phyloP scores from a whole-genome alignment of 2,888 invertebrate genomes.

The Scaptomyza flava region DNA sequence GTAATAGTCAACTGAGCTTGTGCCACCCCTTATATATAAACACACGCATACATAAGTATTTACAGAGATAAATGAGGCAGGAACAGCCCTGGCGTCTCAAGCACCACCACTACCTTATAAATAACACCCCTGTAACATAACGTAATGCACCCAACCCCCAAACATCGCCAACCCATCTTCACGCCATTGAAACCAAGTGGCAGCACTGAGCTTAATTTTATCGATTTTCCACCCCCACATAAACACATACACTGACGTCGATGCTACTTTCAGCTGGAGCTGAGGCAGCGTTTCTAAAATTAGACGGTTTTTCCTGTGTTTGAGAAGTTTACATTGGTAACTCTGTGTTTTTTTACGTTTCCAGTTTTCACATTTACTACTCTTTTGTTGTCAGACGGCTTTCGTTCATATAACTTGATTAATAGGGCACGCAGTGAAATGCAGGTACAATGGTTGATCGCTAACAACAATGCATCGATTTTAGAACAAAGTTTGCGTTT shows the following conservation, averaged over 20 bases:
- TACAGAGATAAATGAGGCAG: constrained; percentile 19
- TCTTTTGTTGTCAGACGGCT: constrained; percentile 36
- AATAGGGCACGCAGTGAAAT: constrained; percentile 41
- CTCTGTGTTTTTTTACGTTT: constrained; percentile 3
- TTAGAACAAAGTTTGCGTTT: not conserved
- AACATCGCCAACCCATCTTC: not conserved
- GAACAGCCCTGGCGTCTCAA: constrained; percentile 18
- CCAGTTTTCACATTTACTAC: constrained; percentile 8
- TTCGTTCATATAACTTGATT: constrained; percentile 55
- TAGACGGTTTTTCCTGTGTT: constrained; percentile 49
- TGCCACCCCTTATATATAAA: constrained; percentile 37
- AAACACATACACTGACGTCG: constrained; percentile 12
- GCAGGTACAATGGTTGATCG: constrained; percentile 9
- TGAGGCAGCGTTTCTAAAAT: constrained; percentile 51
- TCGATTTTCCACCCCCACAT: constrained; percentile 66
- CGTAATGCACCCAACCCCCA: constrained; percentile 30
- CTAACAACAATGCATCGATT: not conserved
- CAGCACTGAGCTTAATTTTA: constrained; percentile 70
- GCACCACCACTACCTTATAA: constrained; percentile 16
- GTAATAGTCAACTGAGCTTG: constrained; percentile 60
- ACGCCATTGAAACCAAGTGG: constrained; percentile 52
- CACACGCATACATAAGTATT: constrained; percentile 5
- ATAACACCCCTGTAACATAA: constrained; percentile 36
- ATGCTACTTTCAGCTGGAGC: constrained; percentile 27
- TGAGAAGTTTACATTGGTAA: constrained; percentile 14